phyloP scores from a whole-genome alignment of 2,888 invertebrate species.

The Temnothorax rugatulus region DNA sequence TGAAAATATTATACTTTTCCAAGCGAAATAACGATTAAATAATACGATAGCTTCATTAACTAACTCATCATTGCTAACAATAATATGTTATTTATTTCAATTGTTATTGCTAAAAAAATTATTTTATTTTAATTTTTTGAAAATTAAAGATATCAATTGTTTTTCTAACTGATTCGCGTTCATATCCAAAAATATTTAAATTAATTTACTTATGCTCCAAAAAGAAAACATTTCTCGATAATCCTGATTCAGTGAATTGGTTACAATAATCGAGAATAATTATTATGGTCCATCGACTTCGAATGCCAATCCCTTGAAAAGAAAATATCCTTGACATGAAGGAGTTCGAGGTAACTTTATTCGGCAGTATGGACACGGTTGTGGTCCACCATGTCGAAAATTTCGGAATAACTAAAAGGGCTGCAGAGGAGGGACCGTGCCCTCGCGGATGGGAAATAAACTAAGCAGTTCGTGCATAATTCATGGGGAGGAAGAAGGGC shows the following conservation, averaged over 20 bases:
- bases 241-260: neutral
- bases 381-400: constrained; percentile 69
- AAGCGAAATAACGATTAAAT: neutral
- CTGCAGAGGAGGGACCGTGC: constrained; percentile 58
- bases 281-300: neutral
- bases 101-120: neutral
- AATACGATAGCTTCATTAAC: neutral
- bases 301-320: neutral
- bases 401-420: constrained; percentile 65
- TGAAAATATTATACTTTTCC: neutral
- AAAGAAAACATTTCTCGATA: neutral
- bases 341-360: constrained; percentile 36
- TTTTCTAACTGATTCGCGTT: neutral
- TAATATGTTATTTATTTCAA: neutral
- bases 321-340: constrained; percentile 30
- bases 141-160: constrained; percentile 10
- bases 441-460: constrained; percentile 68
- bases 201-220: neutral
- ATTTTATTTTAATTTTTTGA: neutral
- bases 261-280: neutral
- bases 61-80: neutral
- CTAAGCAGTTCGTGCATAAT: constrained; percentile 77
- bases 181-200: neutral
- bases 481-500: constrained; percentile 75
- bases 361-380: neutral